Percentiles rank a stretch among this genome's conserved stretches.
Conservation (phyloP, 2,888 invertebrate species). For the Loripinus fragilis region DNA sequence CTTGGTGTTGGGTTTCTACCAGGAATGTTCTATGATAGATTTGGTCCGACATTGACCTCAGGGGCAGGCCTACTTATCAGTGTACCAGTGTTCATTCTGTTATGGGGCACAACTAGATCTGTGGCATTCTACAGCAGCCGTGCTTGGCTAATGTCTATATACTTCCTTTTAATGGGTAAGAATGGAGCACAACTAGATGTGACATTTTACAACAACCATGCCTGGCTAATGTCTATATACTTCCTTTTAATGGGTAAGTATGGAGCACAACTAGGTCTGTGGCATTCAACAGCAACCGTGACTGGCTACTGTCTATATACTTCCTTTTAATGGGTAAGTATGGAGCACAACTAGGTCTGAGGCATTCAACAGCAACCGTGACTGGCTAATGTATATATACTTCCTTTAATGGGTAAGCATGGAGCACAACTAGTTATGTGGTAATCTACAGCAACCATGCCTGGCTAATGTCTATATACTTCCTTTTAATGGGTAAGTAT, state of each 20-base stretch:
- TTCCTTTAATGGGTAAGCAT: no score
- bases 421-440: no score
- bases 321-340: constrained; percentile 57
- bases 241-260: constrained; percentile 59
- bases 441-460: no score
- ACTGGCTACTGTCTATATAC: constrained; percentile 58
- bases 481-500: no score
- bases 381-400: no score
- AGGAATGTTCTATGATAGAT: constrained; percentile 54
- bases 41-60: constrained; percentile 56
- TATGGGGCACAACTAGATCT: constrained; percentile 56
- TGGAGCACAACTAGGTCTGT: constrained; percentile 56
- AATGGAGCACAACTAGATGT: constrained; percentile 56
- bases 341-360: no score
- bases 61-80: constrained; percentile 49
- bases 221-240: constrained; percentile 59
- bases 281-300: constrained; percentile 44
- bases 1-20: constrained; percentile 68
- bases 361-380: no score
- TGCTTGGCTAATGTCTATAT: constrained; percentile 56
- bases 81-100: constrained; percentile 48
- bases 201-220: constrained; percentile 45
- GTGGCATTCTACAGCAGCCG: constrained; percentile 46
- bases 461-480: no score
- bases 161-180: constrained; percentile 59